phyloP scores from a whole-genome alignment of 2,888 invertebrate genomes.

The Oegoconia quadripuncta region DNA sequence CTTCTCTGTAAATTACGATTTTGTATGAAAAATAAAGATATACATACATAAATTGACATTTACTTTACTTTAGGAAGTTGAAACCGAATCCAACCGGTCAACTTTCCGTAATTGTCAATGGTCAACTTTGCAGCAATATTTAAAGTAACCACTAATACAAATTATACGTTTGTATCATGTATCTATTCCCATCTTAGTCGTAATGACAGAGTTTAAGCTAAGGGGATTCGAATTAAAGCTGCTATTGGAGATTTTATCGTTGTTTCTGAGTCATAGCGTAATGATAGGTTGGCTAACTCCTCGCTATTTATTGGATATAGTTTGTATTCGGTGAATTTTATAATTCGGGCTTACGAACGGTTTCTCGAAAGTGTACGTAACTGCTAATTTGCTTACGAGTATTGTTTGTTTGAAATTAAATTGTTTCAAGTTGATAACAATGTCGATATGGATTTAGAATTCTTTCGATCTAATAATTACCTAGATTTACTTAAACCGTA shows the following conservation, averaged over 20 bases:
- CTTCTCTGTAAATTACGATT: too few species aligned
- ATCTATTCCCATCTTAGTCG: constrained; percentile 16
- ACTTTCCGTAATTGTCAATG: too few species aligned
- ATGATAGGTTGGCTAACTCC: constrained; percentile 52
- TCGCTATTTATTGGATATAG: constrained; percentile 48
- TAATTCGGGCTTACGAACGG: constrained; percentile 31
- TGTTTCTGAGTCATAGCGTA: constrained; percentile 51
- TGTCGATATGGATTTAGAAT: too few species aligned
- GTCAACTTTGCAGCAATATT: constrained; percentile 20
- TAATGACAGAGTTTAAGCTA: constrained; percentile 35
- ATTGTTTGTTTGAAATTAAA: too few species aligned
- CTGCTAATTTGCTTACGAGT: too few species aligned
- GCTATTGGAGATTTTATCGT: constrained; percentile 40
- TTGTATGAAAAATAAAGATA: too few species aligned
- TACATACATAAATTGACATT: too few species aligned
- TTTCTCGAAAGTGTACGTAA: constrained; percentile 47
- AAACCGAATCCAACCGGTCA: too few species aligned
- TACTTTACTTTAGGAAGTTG: too few species aligned
- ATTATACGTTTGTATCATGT: constrained; percentile 1
- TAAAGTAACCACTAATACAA: constrained; percentile 25
- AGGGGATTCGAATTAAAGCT: constrained; percentile 27
- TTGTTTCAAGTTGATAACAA: too few species aligned
- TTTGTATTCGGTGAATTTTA: constrained; percentile 50
- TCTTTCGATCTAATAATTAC: too few species aligned
- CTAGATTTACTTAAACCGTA: too few species aligned